Base-by-base conservation (phyloP, 2,113 vertebrate genomes). In the Eudyptes chrysolophus region DNA sequence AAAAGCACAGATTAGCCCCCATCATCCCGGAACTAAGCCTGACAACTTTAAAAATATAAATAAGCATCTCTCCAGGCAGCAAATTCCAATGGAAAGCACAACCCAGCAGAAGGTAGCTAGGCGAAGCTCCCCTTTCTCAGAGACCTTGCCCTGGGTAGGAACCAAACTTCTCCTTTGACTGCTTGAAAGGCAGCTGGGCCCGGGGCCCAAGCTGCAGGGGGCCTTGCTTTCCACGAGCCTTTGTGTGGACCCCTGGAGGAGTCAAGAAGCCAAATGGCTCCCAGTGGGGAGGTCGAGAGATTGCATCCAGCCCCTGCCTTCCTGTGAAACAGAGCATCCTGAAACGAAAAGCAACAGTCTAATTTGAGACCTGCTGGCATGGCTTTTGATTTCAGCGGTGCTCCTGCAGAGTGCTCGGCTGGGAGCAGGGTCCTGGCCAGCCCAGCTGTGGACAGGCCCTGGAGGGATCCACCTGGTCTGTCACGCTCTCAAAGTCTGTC, bases 101-200 rank as follows among this genome's bases (percentile, higher is more conserved):
- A 79, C 81, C 44, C 78, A 62, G 87, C 79, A 85, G 87, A 95
- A 94, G 83, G 92, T 87, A 87, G 76, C 84, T 83, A 95, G 84
- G 96, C 65, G 11, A 87, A 93, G 29, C 58, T 88, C 58, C 10
- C 13, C n/a, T 61, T 87, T 89, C 75, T 91, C 62, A 70, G 74
- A 83, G 74, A 82, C 61, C 72, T 76, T 89, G 54, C 36, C 44
- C 78, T 80, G 87, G 36, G 49, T 76, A 80, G 78, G 66, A 95
- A 91, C 49, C 70, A 96, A 72, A 72, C 57, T 69, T 90, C 51
- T 92, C 38, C 88, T 78, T 52, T 89, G 85, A 72, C 60, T 82
- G 66, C 40, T 52, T 96, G 89, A 97, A 86, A 82, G 79, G 74
- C 92, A 97, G 68, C 87, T 97, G 87, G 92, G 95, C 89, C 12